Evolutionary conservation across 2,113 vertebrate genomes (phyloP).

Genomic region (Nannospalax galili): DNA sequence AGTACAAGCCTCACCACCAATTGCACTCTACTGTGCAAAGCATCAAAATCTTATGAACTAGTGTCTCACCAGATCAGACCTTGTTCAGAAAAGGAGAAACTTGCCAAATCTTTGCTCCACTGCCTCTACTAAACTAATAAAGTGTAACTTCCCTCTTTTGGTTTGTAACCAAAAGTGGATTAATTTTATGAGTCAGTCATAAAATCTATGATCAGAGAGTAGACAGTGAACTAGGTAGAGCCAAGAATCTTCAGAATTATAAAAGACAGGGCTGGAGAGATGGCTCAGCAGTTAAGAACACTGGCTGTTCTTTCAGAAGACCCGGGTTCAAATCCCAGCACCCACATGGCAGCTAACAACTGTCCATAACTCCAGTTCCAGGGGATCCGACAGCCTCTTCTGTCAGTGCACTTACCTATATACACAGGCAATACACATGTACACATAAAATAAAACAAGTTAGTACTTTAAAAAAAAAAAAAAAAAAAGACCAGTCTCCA

Average conservation of each 20-base stretch:
- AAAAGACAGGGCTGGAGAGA: too few species aligned
- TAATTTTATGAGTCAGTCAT: constrained; percentile 37
- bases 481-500: background rate
- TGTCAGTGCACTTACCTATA: too few species aligned
- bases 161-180: constrained; percentile 27
- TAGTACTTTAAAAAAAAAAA: too few species aligned
- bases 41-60: constrained; percentile 17
- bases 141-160: background rate
- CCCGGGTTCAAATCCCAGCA: too few species aligned
- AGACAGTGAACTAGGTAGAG: background rate
- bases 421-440: too few species aligned
- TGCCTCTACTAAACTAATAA: background rate
- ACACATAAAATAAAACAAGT: too few species aligned
- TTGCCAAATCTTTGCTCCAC: background rate
- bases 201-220: constrained; percentile 9
- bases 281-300: too few species aligned
- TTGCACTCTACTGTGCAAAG: background rate
- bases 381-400: too few species aligned
- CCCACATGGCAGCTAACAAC: too few species aligned
- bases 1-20: background rate
- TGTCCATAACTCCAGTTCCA: too few species aligned
- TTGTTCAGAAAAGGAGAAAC: constrained; percentile 45
- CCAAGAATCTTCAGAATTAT: constrained; percentile 30
- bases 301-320: too few species aligned
- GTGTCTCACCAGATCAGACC: background rate